Percentiles rank a stretch among this genome's conserved stretches.
Evolutionary conservation across 1,140 invertebrate genomes (phyloP).

Genomic region (Anastatus disparis): DNA sequence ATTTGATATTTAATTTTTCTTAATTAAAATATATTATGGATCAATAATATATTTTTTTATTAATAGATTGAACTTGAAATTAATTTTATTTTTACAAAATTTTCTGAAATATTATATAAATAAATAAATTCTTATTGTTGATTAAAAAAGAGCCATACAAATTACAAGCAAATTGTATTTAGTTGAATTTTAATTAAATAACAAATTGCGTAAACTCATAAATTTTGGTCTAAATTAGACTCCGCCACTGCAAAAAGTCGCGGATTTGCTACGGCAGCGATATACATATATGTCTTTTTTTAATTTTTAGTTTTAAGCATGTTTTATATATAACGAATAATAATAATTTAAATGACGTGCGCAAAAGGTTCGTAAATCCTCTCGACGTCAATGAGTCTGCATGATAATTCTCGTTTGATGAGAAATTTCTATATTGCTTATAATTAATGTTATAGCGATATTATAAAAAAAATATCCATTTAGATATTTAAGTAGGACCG

Average conservation of each 20-base stretch:
- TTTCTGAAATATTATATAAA: too few relatives aligned
- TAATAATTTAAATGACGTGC: conserved; percentile 16
- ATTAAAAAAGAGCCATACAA: too few relatives aligned
- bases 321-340: conserved; percentile 25
- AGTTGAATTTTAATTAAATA: too few relatives aligned
- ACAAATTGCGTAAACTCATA: not conserved
- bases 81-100: too few relatives aligned
- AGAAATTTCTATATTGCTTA: conserved; percentile 45
- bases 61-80: too few relatives aligned
- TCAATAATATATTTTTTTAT: too few relatives aligned
- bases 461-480: conserved; percentile 19
- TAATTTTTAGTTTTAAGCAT: too few relatives aligned
- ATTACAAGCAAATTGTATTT: too few relatives aligned
- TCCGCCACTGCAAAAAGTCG: conserved; percentile 54
- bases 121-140: too few relatives aligned
- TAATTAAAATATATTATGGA: too few relatives aligned
- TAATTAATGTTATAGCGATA: conserved; percentile 30
- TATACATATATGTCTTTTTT: too few relatives aligned
- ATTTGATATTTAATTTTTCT: too few relatives aligned
- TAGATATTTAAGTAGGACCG: conserved; percentile 37
- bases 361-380: not conserved
- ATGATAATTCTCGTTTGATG: conserved; percentile 55
- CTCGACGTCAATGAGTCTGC: conserved; percentile 7
- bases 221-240: conserved; percentile 35
- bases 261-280: conserved; percentile 62